phyloP scores from a whole-genome alignment of 2,888 invertebrate species.

The Hartigia nigra region DNA sequence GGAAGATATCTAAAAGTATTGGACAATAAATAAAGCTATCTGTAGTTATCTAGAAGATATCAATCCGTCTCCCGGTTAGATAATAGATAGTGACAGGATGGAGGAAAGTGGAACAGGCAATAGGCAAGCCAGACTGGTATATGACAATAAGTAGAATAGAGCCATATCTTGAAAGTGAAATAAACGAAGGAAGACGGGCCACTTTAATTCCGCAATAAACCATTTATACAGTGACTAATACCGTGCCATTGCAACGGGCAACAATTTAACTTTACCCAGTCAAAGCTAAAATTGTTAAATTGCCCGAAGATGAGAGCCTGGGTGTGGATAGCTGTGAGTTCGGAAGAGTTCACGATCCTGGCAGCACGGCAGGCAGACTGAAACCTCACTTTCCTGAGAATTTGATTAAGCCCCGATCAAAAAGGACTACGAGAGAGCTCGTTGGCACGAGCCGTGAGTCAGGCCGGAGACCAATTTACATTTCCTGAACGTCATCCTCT shows the following conservation, averaged over 20 bases:
- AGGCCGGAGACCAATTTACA: background rate
- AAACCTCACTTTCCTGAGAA: background rate
- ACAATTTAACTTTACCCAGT: background rate
- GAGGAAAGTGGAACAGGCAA: background rate
- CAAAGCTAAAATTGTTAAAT: background rate
- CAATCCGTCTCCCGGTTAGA: slow-evolving; percentile 33
- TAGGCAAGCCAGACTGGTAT: background rate
- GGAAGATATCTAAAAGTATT: slow-evolving; percentile 53
- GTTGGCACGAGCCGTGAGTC: background rate
- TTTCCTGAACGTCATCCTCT: background rate
- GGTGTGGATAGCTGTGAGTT: background rate
- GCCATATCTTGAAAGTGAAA: slow-evolving; percentile 32
- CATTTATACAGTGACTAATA: slow-evolving; percentile 31
- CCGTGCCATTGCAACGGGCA: background rate
- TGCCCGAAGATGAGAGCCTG: background rate
- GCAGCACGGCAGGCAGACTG: background rate
- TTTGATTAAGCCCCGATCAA: background rate
- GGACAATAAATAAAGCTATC: slow-evolving; percentile 58
- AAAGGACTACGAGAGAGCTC: background rate
- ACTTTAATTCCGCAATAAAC: slow-evolving; percentile 38
- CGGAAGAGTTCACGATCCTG: background rate
- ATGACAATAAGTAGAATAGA: slow-evolving; percentile 22
- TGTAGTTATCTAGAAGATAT: slow-evolving; percentile 41
- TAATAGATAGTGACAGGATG: background rate
- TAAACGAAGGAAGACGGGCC: slow-evolving; percentile 35